Evolutionary conservation across 2,888 invertebrate genomes (phyloP), one percentile per base, ranked within the genome.

Genomic region (Sarcophaga rosellei): DNA sequence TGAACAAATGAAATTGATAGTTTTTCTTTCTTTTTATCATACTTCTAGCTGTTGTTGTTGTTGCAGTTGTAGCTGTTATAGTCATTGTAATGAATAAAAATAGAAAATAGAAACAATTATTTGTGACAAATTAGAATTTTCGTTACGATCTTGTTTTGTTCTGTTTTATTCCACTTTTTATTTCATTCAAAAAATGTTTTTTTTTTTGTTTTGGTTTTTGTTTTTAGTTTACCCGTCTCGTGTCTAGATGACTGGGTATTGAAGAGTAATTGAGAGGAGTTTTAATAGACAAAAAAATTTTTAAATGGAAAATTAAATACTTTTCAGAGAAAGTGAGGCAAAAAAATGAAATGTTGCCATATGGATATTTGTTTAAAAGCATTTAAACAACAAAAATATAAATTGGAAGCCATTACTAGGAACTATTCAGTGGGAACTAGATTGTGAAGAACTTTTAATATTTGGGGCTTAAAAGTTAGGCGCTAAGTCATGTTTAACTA

Each of bases 121-220:
- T 83, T 76, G 72, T 83, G 80, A 83, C 76, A 86, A 86, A 86
- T 86, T 86, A 77, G 76, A 86, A 86, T 65, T 80, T 80, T 72
- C 25, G 15, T 70, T 57, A 23, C 47, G 47, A 25, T 25, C 17
- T 75, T 25, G 23, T 61, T 53, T 53, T 53, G 53, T 53, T 4
- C 8, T 10, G 35, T 35, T 35, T 70, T 53, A 35, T 35, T 35
- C 0, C 8, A 35, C 10, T 35, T 35, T 35, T 35, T 35, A 10
- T 10, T 35, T 35, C 35, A 35, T 35, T 35, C 8, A 35, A 35
- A 35, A 35, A 35, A 35, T 8, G 35, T 21, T 69, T 53, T 47
- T 69, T 65, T 57, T 25, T 45, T 65, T 35, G 23, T 61, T 47
- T 53, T 53, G 15, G 15, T 53, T 15, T 8, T 35, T 8, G 10